These are phyloP conservation scores for Glaucopsyche alexis DNA, from an alignment of 2,888 invertebrate genomes.

Conservation along the genomic window DNA sequence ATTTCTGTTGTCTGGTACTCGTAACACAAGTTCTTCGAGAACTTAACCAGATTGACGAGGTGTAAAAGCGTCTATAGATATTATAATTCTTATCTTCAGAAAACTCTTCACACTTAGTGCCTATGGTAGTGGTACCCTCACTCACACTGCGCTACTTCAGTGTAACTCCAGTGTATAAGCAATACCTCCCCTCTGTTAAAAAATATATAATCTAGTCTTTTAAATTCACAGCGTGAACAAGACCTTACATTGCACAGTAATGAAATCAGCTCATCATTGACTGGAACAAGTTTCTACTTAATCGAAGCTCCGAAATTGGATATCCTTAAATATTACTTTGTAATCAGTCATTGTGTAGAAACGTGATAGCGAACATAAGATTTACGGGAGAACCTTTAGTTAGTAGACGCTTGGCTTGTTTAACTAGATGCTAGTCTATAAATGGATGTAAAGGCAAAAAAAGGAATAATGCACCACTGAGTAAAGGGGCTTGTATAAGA, in stretches of 20 bases:
- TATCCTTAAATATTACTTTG: slow-evolving; percentile 41
- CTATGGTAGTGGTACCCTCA: no score
- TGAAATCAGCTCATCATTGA: slow-evolving; percentile 60
- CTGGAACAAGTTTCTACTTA: slow-evolving; percentile 53
- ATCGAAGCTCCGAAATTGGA: slow-evolving; percentile 54
- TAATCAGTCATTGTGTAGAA: slow-evolving; percentile 38
- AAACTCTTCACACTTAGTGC: no score
- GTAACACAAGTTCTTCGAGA: no score
- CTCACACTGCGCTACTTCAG: no score
- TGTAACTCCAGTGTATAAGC: no score
- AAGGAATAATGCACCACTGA: neutral
- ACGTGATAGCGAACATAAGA: slow-evolving; percentile 6
- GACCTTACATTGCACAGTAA: slow-evolving; percentile 56
- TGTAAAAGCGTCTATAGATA: no score
- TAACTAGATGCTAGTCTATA: slow-evolving; percentile 1
- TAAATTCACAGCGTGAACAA: neutral
- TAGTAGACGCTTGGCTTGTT: neutral
- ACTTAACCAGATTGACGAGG: no score
- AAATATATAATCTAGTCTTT: neutral
- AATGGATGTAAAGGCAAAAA: neutral
- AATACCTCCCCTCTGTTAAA: neutral
- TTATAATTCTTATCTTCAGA: no score
- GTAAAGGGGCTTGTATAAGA: no score
- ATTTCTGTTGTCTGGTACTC: no score
- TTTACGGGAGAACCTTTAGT: slow-evolving; percentile 4